A percentile compares a stretch with the other conserved stretches of the same genome.
Conservation (phyloP, 2,797 vertebrate species). For the Aselliscus stoliczkanus region DNA sequence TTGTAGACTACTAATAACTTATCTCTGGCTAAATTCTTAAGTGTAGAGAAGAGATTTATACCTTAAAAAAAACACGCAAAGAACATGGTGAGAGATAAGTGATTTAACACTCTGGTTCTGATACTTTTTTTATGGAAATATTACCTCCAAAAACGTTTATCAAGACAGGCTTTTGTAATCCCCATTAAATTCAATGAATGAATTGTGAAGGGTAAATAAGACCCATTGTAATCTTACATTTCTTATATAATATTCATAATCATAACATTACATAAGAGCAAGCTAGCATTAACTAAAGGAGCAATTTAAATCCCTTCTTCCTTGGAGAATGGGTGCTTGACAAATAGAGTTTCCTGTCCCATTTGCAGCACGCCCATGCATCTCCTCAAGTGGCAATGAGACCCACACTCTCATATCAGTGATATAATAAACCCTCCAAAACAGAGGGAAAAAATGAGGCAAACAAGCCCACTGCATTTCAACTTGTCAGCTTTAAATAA, state of each 20-base stretch:
- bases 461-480: conserved; percentile 67
- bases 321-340: conserved; percentile 35
- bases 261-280: conserved; percentile 63
- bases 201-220: conserved; percentile 61
- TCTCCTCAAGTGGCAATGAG: conserved; percentile 26
- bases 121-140: conserved; percentile 20
- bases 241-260: conserved; percentile 71
- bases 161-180: conserved; percentile 44
- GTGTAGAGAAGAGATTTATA: neutral
- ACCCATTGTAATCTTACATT: conserved; percentile 55
- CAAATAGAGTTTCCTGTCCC: conserved; percentile 41
- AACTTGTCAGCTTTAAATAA: conserved; percentile 71
- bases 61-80: neutral
- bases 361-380: conserved; percentile 36
- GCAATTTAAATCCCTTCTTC: conserved; percentile 56
- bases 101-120: neutral
- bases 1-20: neutral
- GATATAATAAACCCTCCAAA: conserved; percentile 59
- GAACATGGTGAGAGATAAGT: neutral
- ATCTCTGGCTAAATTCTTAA: neutral
- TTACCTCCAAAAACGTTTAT: conserved; percentile 36
- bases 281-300: conserved; percentile 60
- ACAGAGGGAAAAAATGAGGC: conserved; percentile 47
- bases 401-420: conserved; percentile 39
- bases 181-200: conserved; percentile 63